A percentile compares a stretch with the other conserved stretches of the same genome.
phyloP scores from a whole-genome alignment of 1,140 invertebrate species.

The Melipona quadrifasciata region DNA sequence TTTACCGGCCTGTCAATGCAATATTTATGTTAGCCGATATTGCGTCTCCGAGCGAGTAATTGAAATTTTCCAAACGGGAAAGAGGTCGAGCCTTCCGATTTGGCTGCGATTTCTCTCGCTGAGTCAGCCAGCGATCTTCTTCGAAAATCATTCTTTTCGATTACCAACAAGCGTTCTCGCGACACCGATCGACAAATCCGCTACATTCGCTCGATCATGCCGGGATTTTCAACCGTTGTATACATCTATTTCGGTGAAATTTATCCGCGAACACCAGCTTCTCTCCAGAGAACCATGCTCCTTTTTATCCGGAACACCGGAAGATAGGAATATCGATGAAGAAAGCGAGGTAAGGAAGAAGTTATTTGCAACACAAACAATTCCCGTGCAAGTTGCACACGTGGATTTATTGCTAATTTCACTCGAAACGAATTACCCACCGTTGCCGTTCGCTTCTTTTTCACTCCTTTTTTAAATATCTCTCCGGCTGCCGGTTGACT shows the following conservation, averaged over 20 bases:
- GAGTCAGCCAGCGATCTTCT: constrained; percentile 58
- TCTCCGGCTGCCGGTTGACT: neutral
- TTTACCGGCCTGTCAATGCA: constrained; percentile 78
- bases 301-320: constrained; percentile 56
- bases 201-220: constrained; percentile 4
- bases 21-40: constrained; percentile 80
- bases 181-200: constrained; percentile 13
- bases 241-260: constrained; percentile 43
- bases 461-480: neutral
- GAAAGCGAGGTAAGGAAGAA: constrained; percentile 47
- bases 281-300: constrained; percentile 33
- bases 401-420: constrained; percentile 44
- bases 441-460: neutral
- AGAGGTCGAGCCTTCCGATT: neutral
- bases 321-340: constrained; percentile 63
- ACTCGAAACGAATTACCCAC: neutral
- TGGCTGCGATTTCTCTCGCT: constrained; percentile 59
- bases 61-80: constrained; percentile 73
- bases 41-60: constrained; percentile 78
- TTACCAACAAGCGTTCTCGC: constrained; percentile 10
- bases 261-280: constrained; percentile 49
- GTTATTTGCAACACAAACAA: constrained; percentile 12
- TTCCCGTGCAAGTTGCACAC: constrained; percentile 18
- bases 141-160: constrained; percentile 22
- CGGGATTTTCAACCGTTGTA: constrained; percentile 33